phyloP scores from a whole-genome alignment of 2,113 vertebrate species.

The Dromiciops gliroides region DNA sequence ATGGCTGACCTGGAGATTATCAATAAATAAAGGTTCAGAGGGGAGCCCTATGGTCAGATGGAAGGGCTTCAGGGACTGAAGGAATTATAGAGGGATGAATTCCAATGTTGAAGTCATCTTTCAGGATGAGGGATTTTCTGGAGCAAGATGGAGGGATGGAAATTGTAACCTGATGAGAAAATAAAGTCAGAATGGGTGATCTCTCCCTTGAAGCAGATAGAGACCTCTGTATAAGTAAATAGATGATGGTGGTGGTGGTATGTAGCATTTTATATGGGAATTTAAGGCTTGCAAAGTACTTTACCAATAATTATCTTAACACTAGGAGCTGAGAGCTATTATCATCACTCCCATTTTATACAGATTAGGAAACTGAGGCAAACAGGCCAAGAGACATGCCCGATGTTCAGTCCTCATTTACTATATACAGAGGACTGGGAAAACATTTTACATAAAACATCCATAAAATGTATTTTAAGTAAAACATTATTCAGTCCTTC shows the following conservation, averaged over 20 bases:
- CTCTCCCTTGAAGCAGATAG: background rate
- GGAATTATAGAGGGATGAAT: background rate
- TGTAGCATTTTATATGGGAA: background rate
- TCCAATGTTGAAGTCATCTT: background rate
- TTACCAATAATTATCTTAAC: background rate
- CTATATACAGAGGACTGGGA: background rate
- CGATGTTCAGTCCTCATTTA: background rate
- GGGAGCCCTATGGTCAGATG: background rate
- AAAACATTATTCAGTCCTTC: background rate
- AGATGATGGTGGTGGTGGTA: background rate
- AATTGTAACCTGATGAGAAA: background rate
- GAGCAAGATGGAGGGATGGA: too few species aligned
- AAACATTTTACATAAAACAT: background rate
- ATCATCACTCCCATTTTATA: background rate
- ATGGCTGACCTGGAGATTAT: background rate
- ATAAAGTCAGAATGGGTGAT: background rate
- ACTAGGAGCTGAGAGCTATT: background rate
- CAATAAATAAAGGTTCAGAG: background rate
- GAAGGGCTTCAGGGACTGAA: background rate
- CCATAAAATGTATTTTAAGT: background rate
- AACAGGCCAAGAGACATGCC: background rate
- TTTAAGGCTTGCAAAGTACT: background rate
- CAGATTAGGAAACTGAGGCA: background rate
- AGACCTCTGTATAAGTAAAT: background rate
- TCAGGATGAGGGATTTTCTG: too few species aligned